Conservation (phyloP, 2,113 vertebrate species). For the Indicator indicator region DNA sequence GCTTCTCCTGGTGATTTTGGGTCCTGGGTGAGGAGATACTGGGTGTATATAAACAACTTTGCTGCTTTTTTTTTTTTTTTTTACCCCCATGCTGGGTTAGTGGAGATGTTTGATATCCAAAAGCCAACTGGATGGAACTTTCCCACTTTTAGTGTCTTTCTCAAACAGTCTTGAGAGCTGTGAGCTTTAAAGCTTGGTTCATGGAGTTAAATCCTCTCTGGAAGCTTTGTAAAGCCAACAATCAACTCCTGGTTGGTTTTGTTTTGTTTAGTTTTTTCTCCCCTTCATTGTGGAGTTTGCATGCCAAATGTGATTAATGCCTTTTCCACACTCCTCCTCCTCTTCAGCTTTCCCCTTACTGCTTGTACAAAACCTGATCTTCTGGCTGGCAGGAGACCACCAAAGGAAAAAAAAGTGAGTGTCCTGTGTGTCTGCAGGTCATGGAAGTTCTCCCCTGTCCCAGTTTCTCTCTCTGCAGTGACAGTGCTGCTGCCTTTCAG, state of each 20-base stretch:
- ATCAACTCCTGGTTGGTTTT: neutral
- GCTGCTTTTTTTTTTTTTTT: neutral
- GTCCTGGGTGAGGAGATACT: neutral
- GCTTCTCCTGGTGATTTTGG: too few species aligned
- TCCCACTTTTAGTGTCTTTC: neutral
- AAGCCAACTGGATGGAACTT: neutral
- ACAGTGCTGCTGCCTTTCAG: neutral
- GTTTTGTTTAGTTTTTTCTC: too few species aligned
- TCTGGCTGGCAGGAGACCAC: neutral
- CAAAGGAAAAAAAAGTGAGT: neutral
- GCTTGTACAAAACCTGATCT: neutral
- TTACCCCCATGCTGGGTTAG: too few species aligned
- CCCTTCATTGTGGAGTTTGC: neutral
- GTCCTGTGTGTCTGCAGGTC: too few species aligned
- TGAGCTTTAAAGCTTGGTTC: accelerated
- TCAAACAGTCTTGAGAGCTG: neutral
- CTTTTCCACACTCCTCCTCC: neutral
- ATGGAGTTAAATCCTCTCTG: neutral
- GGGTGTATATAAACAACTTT: neutral
- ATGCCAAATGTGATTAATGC: accelerated
- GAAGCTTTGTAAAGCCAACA: neutral
- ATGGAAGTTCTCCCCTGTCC: neutral
- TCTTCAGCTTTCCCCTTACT: neutral
- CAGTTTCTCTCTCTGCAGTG: neutral
- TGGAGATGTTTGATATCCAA: neutral